Base-by-base conservation (phyloP, 2,113 vertebrate genomes). In the Uria lomvia region DNA sequence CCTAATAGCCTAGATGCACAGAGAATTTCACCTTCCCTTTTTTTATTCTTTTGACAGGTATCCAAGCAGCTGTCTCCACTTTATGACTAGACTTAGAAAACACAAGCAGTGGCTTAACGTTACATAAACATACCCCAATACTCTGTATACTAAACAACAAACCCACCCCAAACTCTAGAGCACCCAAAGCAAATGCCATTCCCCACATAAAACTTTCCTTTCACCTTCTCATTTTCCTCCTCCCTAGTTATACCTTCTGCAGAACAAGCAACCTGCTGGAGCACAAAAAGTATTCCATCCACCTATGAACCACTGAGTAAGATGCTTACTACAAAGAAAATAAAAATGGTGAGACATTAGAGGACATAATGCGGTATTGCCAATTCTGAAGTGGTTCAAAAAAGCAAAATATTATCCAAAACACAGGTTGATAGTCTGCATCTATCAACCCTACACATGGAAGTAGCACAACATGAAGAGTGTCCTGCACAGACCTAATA, bases 401-500 rank as follows among this genome's bases (percentile, higher is more conserved):
- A 62, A 2, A 85, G 38, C 26, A 72, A 92, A 94, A 83, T 42
- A 40, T 26, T 52, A 68, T 12, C 49, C 30, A 42, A 88, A 88
- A 47, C 15, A 24, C 0, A 77, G 11, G 42, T 0, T 56, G 66
- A 49, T 2, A 60, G 27, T 32, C 40, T 62, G 36, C 11, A 49
- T 45, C 43, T 65, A 16, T 36, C 66, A 65, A 65, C 12, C 15
- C 32, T 22, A 10, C 2, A 9, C 23, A 60, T 11, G 34, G 62
- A 70, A 90, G 42, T 8, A 88, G 88, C 59, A 94, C 65, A 81
- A 91, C 18, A 43, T 32, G 59, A 93, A 53, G 18, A 49, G 23
- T 55, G 84, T 32, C 47, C 53, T 52, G 68, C 60, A 84, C 60
- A 87, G 52, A 91, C 82, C 66, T 93, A 95, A 92, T 84, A 81